Evolutionary conservation across 2,888 invertebrate species (phyloP), one percentile per base, ranked within the genome.

Genomic region (Epistrophe eligans): DNA sequence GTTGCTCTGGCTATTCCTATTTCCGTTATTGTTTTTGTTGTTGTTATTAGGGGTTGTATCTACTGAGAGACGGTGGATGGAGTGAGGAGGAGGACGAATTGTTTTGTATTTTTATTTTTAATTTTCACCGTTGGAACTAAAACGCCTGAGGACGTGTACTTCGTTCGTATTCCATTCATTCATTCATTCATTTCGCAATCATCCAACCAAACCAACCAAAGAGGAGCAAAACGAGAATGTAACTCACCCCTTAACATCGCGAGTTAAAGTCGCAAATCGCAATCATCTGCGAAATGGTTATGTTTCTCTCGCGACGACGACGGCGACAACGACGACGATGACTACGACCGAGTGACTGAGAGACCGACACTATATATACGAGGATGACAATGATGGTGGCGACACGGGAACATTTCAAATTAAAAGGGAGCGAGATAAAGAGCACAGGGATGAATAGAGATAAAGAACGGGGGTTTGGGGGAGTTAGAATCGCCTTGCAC

Each of bases 401-500:
- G 88, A 84, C 84, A 84, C 81, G 84, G 88, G 84, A 88, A 84
- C 79, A 55, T 77, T 84, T 88, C 87, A 87, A 87, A 87, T 87
- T 87, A 87, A 87, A 83, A 87, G 83, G 62, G 85, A 73, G 60
- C 73, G 35, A 66, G 87, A 87, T 83, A 82, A 74, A 58, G 57
- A 50, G 83, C 77, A 66, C 67, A 82, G 83, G 83, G 87, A 87
- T 71, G 84, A 84, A 84, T 81, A 81, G 84, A 80, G 84, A 84
- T 77, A 48, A 48, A 48, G 48, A 70, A 66, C 50, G 50, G 45
- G 50, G 71, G 58, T 24, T 64, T 50, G 58, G 62, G 45, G 40
- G 74, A 77, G 79, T 88, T 85, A 85, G 77, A 85, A 87, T 87
- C 88, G 87, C 88, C 88, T 88, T 88, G 88, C 85, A 87, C 88